Evolutionary conservation across 2,888 invertebrate genomes (phyloP), one percentile per base, ranked within the genome.

Genomic region (Masnerella sp.): DNA sequence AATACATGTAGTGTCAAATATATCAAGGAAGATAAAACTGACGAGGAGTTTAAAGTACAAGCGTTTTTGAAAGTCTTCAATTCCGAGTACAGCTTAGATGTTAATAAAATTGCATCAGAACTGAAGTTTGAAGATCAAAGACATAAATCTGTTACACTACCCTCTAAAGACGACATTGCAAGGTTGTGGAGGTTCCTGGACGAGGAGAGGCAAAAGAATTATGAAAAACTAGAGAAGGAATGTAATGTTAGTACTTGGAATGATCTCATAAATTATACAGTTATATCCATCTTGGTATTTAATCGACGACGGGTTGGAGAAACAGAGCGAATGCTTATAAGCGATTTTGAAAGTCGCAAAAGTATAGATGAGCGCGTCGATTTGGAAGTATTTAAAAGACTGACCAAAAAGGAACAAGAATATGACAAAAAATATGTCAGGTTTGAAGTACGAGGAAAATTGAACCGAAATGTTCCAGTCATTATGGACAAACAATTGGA

Each of bases 271-370:
- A 58, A 78, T 42, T 36, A 15, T 3, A 65, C 69, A 1, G 43
- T 79, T 1, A 43, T 74, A 2, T 61, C 72, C 2, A 28, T 78
- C 1, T 77, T 74, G 43, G 9, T 79, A 8, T 81, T 80, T 20
- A 79, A 81, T 62, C 76, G 78, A 8, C 69, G 79, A 2, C 52
- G 77, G 9, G 59, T 78, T 0, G 79, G 80, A 0, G 80, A 80
- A 59, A 72, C 77, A 1, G 77, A 80, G 52, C 20, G 78, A 5
- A 14, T 76, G 1, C 49, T 61, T 1, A 32, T 80, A 0, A 67
- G 78, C 5, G 75, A 79, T 70, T 80, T 76, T 9, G 36, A 69
- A 0, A 58, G 38, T 8, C 56, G 73, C 30, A 61, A 72, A 25
- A 47, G 75, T 2, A 76, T 80, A 12, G 73, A 77, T 30, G 68